Percentiles rank a stretch among this genome's conserved stretches.
Conservation (phyloP, 2,113 vertebrate species). For the Tinamus guttatus region DNA sequence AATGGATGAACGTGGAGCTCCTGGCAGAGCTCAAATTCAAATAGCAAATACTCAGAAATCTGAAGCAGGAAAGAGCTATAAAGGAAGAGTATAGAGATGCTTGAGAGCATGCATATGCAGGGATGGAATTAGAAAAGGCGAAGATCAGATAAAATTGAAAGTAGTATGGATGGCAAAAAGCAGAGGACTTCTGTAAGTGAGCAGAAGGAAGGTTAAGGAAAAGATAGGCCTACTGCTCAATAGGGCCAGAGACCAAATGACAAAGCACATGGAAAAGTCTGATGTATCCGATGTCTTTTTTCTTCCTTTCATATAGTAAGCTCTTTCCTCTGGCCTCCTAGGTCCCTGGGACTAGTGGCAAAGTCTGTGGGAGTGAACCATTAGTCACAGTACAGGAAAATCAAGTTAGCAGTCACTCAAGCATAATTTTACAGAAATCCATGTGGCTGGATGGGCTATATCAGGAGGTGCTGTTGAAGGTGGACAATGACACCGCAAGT, state of each 20-base stretch:
- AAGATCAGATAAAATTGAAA: not conserved
- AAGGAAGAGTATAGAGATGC: not conserved
- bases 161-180: not conserved
- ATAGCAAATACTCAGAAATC: not conserved
- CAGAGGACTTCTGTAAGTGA: not conserved
- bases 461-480: not conserved
- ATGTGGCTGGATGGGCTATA: not conserved
- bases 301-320: not conserved
- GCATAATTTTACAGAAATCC: not conserved
- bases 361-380: not conserved
- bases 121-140: not conserved
- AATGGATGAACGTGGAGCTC: not conserved
- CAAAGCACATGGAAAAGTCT: not conserved
- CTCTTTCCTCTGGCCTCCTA: not conserved
- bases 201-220: not conserved
- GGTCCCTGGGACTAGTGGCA: not conserved
- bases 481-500: not conserved
- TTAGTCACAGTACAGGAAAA: not conserved
- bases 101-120: not conserved
- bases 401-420: not conserved
- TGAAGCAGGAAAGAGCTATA: not conserved
- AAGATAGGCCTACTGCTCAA: not conserved
- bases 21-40: not conserved
- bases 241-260: not conserved
- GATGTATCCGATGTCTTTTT: accelerated